phyloP scores from a whole-genome alignment of 2,797 vertebrate species.

The Pitangus sulphuratus region DNA sequence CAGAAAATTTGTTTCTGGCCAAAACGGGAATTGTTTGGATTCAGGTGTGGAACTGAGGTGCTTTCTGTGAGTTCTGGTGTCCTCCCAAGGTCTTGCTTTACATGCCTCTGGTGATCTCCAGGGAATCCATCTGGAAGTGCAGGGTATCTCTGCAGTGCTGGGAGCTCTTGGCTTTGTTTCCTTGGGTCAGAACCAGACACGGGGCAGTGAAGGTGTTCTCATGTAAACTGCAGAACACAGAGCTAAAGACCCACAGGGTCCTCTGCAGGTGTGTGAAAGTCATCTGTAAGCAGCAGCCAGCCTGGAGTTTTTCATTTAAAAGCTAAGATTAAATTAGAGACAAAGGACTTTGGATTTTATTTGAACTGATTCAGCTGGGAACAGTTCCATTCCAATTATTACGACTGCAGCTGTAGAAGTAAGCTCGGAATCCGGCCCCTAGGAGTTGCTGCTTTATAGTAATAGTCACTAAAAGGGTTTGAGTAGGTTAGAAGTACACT shows the following conservation, averaged over 20 bases:
- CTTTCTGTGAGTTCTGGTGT: neutral
- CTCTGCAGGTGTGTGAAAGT: neutral
- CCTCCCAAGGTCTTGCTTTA: fast-evolving
- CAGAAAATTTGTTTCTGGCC: neutral
- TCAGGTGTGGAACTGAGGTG: fast-evolving
- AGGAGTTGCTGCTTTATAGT: neutral
- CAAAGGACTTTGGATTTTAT: neutral
- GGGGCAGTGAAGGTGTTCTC: neutral
- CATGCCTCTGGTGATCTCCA: fast-evolving
- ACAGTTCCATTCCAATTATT: neutral
- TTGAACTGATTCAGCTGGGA: neutral
- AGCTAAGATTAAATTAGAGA: neutral
- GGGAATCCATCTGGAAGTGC: neutral
- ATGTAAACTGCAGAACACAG: neutral
- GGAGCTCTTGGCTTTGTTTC: neutral
- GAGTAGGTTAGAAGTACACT: neutral
- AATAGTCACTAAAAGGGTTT: neutral
- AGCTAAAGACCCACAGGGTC: neutral
- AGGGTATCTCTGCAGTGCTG: neutral
- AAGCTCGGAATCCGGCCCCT: neutral
- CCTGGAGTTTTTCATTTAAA: neutral
- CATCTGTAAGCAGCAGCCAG: neutral
- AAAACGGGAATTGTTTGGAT: neutral
- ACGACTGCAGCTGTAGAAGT: neutral
- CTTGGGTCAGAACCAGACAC: neutral